Evolutionary conservation across 2,797 vertebrate genomes (phyloP), one percentile per base, ranked within the genome.

Genomic region (Oceanodroma leucorhoa): DNA sequence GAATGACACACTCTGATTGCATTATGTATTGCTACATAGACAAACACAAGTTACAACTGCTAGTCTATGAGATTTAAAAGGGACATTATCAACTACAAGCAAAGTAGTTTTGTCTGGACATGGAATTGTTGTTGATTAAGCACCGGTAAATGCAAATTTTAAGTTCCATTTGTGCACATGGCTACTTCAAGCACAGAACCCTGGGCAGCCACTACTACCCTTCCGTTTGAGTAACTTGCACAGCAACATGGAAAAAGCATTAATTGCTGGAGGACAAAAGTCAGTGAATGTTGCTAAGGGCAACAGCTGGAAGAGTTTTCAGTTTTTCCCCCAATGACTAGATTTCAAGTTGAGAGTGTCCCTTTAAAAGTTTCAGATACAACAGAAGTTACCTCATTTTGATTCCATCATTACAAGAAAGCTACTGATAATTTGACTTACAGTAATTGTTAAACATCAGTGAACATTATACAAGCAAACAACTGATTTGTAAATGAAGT

Each of bases 401-500:
- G 19, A 84, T 45, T 75, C 26, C 62, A 84, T 43, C 20, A 30
- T 70, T 60, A 81, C 54, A 93, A 93, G 9, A 89, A 94, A 75
- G 32, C 67, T 50, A 89, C 38, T 22, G 19, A 41, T 94, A 91
- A 96, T 83, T 32, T 69, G 66, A 55, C 79, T 70, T 82, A 93
- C 10, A 86, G 18, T 8, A 72, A 54, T 43, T 94, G 81, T 57
- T 87, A 86, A 94, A 91, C 62, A 85, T 76, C 54, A 62, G 13
- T 64, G 61, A 84, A 86, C 58, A 77, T 73, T 81, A 57, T 50
- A 83, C 61, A 88, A 43, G 50, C 6, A 17, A 92, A 91, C 32
- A 83, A 78, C 81, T 93, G 38, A 79, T 90, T 58, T 71, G 10
- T 73, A 97, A 96, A 81, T 83, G n/a, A 96, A 91, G 66, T 58